These are phyloP conservation scores for Cygnus buccinator DNA, from an alignment of 2,113 vertebrate species.

Conservation along the genomic window DNA sequence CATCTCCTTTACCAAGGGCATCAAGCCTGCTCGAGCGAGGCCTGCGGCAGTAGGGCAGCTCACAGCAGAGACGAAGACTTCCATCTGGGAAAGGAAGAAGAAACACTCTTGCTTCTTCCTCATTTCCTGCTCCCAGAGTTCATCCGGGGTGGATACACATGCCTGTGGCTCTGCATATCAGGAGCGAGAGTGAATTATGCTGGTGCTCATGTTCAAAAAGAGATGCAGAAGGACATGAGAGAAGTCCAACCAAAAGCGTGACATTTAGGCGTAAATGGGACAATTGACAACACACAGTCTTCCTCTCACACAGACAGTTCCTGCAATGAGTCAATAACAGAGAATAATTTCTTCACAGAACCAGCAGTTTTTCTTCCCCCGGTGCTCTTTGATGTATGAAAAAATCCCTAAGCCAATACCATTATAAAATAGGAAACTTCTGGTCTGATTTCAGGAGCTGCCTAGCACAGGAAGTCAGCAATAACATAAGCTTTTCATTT, in stretches of 20 bases:
- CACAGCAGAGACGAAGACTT: not conserved
- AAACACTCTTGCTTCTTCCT: not conserved
- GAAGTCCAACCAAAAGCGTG: not conserved
- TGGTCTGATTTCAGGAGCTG: not conserved
- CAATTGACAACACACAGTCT: not conserved
- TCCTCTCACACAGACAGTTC: not conserved
- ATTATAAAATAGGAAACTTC: not conserved
- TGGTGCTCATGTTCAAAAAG: not conserved
- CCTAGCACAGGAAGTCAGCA: not conserved
- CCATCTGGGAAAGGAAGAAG: not conserved
- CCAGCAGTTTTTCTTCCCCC: not conserved
- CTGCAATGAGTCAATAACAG: not conserved
- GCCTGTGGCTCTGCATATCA: not conserved
- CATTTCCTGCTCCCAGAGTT: not conserved
- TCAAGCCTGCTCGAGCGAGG: not conserved
- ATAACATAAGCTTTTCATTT: not conserved
- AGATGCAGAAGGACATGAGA: not conserved
- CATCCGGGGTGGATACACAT: fast-evolving
- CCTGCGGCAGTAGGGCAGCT: too few relatives aligned
- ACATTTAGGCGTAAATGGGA: not conserved
- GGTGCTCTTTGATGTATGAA: not conserved
- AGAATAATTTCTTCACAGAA: not conserved
- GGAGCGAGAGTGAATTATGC: fast-evolving
- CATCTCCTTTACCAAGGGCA: not conserved
- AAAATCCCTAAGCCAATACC: too few relatives aligned